Evolutionary conservation across 2,797 vertebrate genomes (phyloP).

Genomic region (Lutra lutra): DNA sequence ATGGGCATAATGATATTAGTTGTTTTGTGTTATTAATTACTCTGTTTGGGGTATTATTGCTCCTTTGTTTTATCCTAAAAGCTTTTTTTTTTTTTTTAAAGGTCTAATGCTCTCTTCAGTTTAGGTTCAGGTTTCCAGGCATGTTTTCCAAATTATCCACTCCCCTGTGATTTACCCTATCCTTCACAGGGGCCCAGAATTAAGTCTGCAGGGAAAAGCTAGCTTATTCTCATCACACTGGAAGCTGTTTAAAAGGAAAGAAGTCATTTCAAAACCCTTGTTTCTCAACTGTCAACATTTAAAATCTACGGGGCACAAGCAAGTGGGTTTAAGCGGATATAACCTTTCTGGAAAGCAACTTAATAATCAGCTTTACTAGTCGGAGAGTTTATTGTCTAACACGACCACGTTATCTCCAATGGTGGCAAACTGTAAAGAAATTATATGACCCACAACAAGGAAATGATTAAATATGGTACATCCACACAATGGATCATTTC

Average conservation of each 20-base stretch:
- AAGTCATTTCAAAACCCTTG: neutral
- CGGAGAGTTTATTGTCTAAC: conserved; percentile 1
- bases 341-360: conserved; percentile 55
- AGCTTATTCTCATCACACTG: neutral
- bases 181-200: neutral
- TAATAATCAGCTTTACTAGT: conserved; percentile 50
- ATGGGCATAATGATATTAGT: neutral
- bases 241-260: neutral
- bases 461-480: neutral
- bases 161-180: neutral
- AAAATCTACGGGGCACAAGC: conserved; percentile 1
- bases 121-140: conserved; percentile 27
- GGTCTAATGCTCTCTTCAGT: neutral
- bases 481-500: neutral
- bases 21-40: neutral
- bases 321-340: neutral
- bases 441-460: neutral
- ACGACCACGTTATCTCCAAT: neutral
- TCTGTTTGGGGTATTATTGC: neutral
- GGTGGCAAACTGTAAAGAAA: conserved; percentile 34
- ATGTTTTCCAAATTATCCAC: conserved; percentile 57
- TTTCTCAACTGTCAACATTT: conserved; percentile 38
- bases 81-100: neutral
- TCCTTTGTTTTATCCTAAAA: neutral
- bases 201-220: neutral